Percentiles rank a stretch among this genome's conserved stretches.
phyloP scores from a whole-genome alignment of 2,113 vertebrate species.

The Lampris incognitus region DNA sequence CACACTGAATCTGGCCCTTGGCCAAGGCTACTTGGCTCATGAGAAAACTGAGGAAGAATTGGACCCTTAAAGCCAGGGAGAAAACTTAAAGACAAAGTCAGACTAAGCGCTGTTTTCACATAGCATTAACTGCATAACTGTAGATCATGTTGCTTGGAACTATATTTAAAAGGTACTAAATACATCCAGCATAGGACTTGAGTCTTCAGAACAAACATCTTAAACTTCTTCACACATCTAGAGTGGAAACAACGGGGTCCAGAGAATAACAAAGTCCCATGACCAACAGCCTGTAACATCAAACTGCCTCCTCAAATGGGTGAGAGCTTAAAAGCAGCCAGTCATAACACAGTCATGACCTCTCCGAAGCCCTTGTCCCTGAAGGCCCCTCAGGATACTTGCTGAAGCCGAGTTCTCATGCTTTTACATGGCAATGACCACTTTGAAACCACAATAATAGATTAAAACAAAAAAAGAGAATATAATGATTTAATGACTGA shows the following conservation, averaged over 20 bases:
- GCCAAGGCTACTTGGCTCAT: constrained; percentile 71
- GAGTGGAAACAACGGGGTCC: neutral
- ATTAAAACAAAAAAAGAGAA: neutral
- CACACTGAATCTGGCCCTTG: constrained; percentile 68
- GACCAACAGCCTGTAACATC: constrained; percentile 8
- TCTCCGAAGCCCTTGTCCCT: neutral
- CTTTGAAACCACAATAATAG: neutral
- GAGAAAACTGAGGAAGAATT: constrained; percentile 59
- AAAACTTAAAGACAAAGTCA: constrained; percentile 39
- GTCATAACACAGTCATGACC: constrained; percentile 6
- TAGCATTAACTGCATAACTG: constrained; percentile 10
- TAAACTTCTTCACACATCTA: neutral
- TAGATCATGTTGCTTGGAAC: neutral
- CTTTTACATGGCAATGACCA: neutral
- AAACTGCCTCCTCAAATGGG: constrained; percentile 30
- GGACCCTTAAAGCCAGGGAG: constrained; percentile 43
- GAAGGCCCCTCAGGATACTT: neutral
- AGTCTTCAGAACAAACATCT: neutral
- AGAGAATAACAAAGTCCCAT: constrained; percentile 16
- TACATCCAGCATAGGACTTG: neutral
- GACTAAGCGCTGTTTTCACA: constrained; percentile 16
- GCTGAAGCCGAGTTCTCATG: constrained; percentile 15
- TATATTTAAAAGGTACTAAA: neutral
- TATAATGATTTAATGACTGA: neutral
- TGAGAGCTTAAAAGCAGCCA: constrained; percentile 13